Percentiles rank a stretch among this genome's conserved stretches.
Evolutionary conservation across 2,113 vertebrate genomes (phyloP).

Genomic region (Odontophorus gujanensis): DNA sequence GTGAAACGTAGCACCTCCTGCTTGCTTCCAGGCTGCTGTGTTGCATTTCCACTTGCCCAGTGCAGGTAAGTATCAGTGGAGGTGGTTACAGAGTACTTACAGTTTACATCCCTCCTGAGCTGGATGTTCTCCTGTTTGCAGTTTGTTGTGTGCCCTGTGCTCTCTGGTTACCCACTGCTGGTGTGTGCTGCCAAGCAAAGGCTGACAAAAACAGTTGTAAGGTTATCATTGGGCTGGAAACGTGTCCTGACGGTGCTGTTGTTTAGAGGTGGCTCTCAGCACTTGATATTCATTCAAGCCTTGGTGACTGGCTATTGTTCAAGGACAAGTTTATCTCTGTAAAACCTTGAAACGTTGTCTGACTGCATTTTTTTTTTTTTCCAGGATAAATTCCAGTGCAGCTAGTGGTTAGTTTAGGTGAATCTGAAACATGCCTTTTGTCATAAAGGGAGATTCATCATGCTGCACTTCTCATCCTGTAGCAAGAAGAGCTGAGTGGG

Average conservation of each 20-base stretch:
- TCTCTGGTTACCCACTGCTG: background rate
- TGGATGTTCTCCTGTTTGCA: background rate
- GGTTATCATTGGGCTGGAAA: background rate
- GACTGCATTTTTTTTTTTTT: background rate
- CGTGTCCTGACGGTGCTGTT: background rate
- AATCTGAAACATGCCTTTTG: background rate
- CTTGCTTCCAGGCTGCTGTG: background rate
- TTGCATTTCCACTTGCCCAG: accelerated
- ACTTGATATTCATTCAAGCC: background rate
- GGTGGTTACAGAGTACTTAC: background rate
- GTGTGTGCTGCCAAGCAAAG: background rate
- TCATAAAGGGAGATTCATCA: accelerated
- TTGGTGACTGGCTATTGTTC: background rate
- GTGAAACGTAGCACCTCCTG: background rate
- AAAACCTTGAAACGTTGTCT: background rate
- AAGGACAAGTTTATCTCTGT: background rate
- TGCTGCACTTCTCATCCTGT: accelerated
- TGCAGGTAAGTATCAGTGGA: accelerated
- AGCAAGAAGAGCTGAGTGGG: accelerated
- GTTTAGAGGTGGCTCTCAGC: accelerated
- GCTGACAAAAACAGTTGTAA: background rate
- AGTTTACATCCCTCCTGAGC: background rate
- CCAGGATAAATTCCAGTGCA: accelerated
- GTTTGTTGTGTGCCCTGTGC: background rate
- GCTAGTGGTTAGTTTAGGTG: background rate